Evolutionary conservation across 2,113 vertebrate genomes (phyloP).

Genomic region (Protomyctophum bolini): DNA sequence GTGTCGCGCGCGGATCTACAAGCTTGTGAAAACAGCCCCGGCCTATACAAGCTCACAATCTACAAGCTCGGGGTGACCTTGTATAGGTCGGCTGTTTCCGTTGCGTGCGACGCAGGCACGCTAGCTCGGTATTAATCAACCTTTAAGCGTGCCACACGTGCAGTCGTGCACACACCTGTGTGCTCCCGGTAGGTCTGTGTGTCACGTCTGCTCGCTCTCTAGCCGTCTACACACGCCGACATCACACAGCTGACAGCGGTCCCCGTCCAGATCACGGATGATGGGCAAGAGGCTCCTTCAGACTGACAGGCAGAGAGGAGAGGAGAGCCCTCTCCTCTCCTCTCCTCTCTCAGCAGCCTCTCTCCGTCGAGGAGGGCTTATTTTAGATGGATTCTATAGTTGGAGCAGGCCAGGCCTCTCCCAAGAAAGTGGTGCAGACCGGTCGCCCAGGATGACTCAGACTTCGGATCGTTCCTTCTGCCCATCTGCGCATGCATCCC

Average conservation of each 20-base stretch:
- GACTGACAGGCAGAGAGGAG: slow-evolving; percentile 35
- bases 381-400: slow-evolving; percentile 61
- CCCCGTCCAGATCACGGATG: slow-evolving; percentile 34
- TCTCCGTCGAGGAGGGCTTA: slow-evolving; percentile 34
- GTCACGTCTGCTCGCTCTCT: slow-evolving; percentile 31
- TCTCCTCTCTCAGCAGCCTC: neutral
- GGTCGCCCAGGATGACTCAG: slow-evolving; percentile 71
- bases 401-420: slow-evolving; percentile 53
- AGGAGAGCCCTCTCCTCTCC: slow-evolving; percentile 29
- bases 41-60: too few species aligned
- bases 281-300: slow-evolving; percentile 37
- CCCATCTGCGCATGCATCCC: slow-evolving; percentile 70
- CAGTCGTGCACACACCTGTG: slow-evolving; percentile 33
- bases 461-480: slow-evolving; percentile 61
- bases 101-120: neutral
- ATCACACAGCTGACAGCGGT: slow-evolving; percentile 31
- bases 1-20: too few species aligned
- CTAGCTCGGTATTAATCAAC: slow-evolving; percentile 9
- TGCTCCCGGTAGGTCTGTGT: slow-evolving; percentile 10
- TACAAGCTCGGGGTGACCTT: too few species aligned
- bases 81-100: too few species aligned
- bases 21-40: too few species aligned
- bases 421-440: slow-evolving; percentile 45
- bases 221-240: slow-evolving; percentile 10
- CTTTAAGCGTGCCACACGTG: neutral